Conservation (phyloP, 2,888 invertebrate genomes). For the Anodontia alba region DNA sequence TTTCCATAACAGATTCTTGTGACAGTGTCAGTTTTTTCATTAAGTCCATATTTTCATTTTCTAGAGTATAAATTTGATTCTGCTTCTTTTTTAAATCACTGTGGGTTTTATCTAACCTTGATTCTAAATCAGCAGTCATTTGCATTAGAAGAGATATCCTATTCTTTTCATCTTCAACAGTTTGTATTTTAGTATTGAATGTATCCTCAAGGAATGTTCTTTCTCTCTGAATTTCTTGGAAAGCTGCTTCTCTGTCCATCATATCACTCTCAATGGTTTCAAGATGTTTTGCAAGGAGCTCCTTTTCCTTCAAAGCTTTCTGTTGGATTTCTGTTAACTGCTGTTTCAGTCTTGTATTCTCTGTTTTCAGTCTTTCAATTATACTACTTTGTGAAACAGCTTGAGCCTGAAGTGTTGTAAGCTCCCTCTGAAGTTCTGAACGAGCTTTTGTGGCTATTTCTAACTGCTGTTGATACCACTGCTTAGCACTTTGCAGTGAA, state of each 20-base stretch:
- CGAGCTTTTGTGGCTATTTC: slow-evolving; percentile 83
- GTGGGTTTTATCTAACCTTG: slow-evolving; percentile 82
- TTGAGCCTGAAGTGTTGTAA: slow-evolving; percentile 82
- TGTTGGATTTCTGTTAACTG: slow-evolving; percentile 84
- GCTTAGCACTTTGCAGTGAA: slow-evolving; percentile 84
- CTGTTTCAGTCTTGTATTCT: slow-evolving; percentile 82
- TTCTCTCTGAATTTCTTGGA: slow-evolving; percentile 84
- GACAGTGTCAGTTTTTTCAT: slow-evolving; percentile 83
- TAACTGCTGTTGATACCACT: slow-evolving; percentile 86
- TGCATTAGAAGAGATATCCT: slow-evolving; percentile 77
- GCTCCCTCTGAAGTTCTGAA: slow-evolving; percentile 83
- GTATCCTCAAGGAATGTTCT: slow-evolving; percentile 82
- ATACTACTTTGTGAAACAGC: slow-evolving; percentile 79
- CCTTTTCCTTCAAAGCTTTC: slow-evolving; percentile 85
- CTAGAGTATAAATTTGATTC: slow-evolving; percentile 79
- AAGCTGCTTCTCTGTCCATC: slow-evolving; percentile 85
- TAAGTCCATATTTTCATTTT: slow-evolving; percentile 84
- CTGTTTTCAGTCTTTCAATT: slow-evolving; percentile 84
- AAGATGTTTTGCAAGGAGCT: slow-evolving; percentile 85
- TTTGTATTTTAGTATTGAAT: slow-evolving; percentile 80
- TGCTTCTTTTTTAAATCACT: slow-evolving; percentile 82
- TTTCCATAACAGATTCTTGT: slow-evolving; percentile 84
- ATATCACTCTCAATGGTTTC: slow-evolving; percentile 86
- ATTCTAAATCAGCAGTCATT: slow-evolving; percentile 82
- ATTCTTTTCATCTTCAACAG: slow-evolving; percentile 83